phyloP scores from a whole-genome alignment of 2,888 invertebrate species.

The Sipha maydis region DNA sequence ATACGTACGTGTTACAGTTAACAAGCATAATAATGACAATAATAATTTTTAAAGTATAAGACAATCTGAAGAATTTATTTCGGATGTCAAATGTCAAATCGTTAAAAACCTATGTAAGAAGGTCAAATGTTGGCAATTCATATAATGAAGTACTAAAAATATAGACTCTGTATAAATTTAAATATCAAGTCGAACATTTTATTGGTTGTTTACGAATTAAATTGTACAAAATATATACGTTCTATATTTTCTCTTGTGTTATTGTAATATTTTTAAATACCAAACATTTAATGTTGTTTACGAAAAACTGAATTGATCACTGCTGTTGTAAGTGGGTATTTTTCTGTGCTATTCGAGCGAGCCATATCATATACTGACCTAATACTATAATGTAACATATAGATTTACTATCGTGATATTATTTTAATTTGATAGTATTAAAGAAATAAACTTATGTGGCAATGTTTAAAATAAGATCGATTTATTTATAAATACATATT shows the following conservation, averaged over 20 bases:
- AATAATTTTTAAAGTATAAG: background rate
- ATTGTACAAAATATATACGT: no score
- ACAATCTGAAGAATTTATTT: slow-evolving; percentile 16
- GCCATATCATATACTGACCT: background rate
- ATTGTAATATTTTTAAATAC: slow-evolving; percentile 7
- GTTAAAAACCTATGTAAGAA: background rate
- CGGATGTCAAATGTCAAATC: background rate
- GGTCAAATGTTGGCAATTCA: slow-evolving; percentile 3
- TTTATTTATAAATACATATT: no score
- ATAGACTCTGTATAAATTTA: slow-evolving; percentile 10
- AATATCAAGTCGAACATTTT: background rate
- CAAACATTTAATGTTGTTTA: slow-evolving; percentile 24
- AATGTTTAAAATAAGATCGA: no score
- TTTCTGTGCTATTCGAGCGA: background rate
- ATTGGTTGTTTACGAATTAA: background rate
- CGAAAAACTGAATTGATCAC: background rate
- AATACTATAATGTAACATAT: no score
- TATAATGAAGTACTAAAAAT: background rate
- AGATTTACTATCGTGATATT: no score
- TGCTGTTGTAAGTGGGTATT: background rate
- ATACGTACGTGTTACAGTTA: no score
- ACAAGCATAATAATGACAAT: background rate
- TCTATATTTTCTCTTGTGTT: no score
- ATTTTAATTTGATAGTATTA: no score
- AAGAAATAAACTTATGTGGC: no score